A percentile compares a stretch with the other conserved stretches of the same genome.
phyloP scores from a whole-genome alignment of 2,113 vertebrate genomes.

The Pleuronectes platessa region DNA sequence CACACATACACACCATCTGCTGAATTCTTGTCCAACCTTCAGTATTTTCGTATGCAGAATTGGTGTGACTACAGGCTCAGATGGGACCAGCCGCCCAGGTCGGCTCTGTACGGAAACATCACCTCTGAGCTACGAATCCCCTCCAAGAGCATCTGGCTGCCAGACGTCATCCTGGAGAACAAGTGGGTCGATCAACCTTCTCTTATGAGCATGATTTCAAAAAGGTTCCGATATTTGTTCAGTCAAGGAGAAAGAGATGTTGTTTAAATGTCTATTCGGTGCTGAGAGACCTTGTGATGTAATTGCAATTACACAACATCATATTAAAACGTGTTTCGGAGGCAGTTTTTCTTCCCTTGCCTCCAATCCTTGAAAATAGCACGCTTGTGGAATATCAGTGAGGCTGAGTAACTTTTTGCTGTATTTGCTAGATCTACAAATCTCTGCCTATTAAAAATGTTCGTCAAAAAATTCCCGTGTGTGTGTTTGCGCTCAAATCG shows the following conservation, averaged over 20 bases:
- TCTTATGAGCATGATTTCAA: background rate
- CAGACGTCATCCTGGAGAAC: constrained; percentile 93
- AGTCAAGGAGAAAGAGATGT: background rate
- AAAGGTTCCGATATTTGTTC: background rate
- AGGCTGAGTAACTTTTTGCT: background rate
- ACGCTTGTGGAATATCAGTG: too few relatives aligned
- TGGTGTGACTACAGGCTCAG: constrained; percentile 92
- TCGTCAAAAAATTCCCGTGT: too few relatives aligned
- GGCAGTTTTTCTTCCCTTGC: too few relatives aligned
- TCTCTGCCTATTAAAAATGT: too few relatives aligned
- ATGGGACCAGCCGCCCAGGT: constrained; percentile 83
- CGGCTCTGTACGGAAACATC: constrained; percentile 84
- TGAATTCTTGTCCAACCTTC: background rate
- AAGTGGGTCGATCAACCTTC: constrained; percentile 84
- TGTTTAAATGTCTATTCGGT: too few relatives aligned
- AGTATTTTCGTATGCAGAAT: constrained; percentile 78
- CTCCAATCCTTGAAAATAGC: too few relatives aligned
- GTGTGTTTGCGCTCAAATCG: background rate
- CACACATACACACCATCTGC: background rate
- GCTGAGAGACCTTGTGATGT: too few relatives aligned
- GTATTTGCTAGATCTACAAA: background rate
- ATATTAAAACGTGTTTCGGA: too few relatives aligned
- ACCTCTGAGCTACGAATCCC: constrained; percentile 84
- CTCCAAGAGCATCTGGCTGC: constrained; percentile 93
- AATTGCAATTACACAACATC: too few relatives aligned